phyloP scores from a whole-genome alignment of 2,797 vertebrate species.

The Philypnodon macrostomus region DNA sequence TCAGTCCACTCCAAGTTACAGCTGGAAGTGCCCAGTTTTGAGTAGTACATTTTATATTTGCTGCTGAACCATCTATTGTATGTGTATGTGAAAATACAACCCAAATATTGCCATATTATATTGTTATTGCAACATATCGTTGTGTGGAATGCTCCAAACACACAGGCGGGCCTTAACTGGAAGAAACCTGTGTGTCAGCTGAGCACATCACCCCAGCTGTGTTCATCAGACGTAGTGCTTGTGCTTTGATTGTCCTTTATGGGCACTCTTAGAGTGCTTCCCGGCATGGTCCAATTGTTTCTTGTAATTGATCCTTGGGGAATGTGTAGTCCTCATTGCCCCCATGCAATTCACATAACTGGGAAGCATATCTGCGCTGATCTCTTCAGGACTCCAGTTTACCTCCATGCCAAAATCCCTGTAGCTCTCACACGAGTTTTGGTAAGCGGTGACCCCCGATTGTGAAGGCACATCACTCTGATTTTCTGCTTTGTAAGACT shows the following conservation, averaged over 20 bases:
- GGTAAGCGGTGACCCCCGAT: constrained; percentile 1
- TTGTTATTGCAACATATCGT: too few species aligned
- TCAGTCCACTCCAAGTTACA: too few species aligned
- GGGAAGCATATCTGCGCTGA: constrained; percentile 52
- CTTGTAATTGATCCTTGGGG: constrained; percentile 45
- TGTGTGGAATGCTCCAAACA: too few species aligned
- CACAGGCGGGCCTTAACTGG: too few species aligned
- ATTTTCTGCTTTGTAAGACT: constrained; percentile 37
- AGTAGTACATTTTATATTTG: too few species aligned
- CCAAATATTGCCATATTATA: too few species aligned
- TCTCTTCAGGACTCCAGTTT: constrained; percentile 37
- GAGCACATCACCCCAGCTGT: background rate
- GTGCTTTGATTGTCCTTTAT: constrained; percentile 48
- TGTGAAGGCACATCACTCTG: constrained; percentile 34
- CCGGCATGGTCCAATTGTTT: constrained; percentile 36
- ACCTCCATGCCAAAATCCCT: constrained; percentile 28
- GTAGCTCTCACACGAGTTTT: constrained; percentile 52
- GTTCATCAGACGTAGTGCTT: constrained; percentile 73
- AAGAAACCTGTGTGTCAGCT: too few species aligned
- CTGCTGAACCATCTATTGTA: too few species aligned
- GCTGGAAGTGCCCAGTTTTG: too few species aligned
- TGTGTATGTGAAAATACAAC: too few species aligned
- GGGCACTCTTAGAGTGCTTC: constrained; percentile 44
- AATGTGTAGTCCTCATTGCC: constrained; percentile 37
- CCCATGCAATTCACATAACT: constrained; percentile 69